Percentiles rank a stretch among this genome's conserved stretches.
phyloP scores from a whole-genome alignment of 2,888 invertebrate genomes.

The Megamerina dolium region DNA sequence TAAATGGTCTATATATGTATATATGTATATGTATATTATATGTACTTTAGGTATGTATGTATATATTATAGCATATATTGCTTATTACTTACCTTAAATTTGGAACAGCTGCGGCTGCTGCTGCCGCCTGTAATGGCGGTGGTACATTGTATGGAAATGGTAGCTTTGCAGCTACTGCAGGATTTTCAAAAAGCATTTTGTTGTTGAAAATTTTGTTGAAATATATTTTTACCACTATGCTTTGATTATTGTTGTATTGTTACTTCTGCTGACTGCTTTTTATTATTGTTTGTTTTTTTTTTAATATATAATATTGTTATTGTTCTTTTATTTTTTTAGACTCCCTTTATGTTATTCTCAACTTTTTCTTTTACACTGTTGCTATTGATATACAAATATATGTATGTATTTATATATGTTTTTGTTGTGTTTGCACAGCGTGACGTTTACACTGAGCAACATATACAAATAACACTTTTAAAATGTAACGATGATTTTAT shows the following conservation, averaged over 20 bases:
- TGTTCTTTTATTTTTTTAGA: background rate
- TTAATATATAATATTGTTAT: background rate
- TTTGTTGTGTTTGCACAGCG: too few species aligned
- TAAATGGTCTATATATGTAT: too few species aligned
- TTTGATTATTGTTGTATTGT: background rate
- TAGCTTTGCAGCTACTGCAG: slow-evolving; percentile 58
- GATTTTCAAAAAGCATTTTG: slow-evolving; percentile 66
- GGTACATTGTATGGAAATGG: slow-evolving; percentile 67
- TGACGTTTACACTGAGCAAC: too few species aligned
- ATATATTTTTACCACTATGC: background rate
- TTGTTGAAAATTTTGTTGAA: slow-evolving; percentile 22
- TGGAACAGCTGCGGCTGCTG: slow-evolving; percentile 46
- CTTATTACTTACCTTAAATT: slow-evolving; percentile 49
- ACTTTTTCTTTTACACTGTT: background rate
- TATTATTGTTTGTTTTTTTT: background rate
- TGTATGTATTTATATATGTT: too few species aligned
- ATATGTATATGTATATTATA: too few species aligned
- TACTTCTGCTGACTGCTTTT: background rate
- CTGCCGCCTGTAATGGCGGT: slow-evolving; percentile 56
- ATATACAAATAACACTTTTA: too few species aligned
- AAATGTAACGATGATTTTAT: too few species aligned
- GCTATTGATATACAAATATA: too few species aligned
- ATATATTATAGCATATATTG: too few species aligned
- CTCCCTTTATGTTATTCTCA: slow-evolving; percentile 1
- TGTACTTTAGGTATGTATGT: too few species aligned